Conservation (phyloP, 2,113 vertebrate species). For the Oncorhynchus mykiss region DNA sequence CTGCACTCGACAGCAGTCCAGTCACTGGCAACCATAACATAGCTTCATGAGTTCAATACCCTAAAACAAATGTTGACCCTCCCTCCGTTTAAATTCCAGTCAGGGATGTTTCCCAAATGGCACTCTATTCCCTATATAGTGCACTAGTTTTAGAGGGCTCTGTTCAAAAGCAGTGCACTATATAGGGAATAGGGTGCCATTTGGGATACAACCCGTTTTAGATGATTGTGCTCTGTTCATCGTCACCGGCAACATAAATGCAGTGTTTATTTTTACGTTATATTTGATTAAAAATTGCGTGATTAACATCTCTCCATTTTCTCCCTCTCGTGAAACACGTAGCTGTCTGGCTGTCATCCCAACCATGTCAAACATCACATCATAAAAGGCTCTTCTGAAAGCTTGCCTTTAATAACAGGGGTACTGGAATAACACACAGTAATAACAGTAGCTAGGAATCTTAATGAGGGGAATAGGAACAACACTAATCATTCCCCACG, state of each 20-base stretch:
- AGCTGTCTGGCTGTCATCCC: constrained; percentile 13
- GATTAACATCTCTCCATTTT: neutral
- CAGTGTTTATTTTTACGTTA: constrained; percentile 1
- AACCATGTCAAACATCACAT: constrained; percentile 23
- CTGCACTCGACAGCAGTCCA: constrained; percentile 29
- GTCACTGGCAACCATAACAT: neutral
- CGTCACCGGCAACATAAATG: constrained; percentile 21
- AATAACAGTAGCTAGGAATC: constrained; percentile 20
- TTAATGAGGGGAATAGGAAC: constrained; percentile 44
- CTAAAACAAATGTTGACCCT: constrained; percentile 14
- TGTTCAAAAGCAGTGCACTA: too few species aligned
- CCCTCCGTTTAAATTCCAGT: constrained; percentile 13
- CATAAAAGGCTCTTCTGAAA: constrained; percentile 6
- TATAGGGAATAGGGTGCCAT: neutral
- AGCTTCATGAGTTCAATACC: constrained; percentile 7
- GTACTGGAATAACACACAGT: neutral
- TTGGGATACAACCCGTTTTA: too few species aligned
- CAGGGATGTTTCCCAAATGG: neutral
- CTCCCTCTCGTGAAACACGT: constrained; percentile 12
- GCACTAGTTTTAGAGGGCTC: too few species aligned
- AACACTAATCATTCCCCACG: constrained; percentile 48
- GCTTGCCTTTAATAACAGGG: constrained; percentile 5
- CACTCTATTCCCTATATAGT: too few species aligned
- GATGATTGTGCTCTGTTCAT: constrained; percentile 37
- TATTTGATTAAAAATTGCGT: constrained; percentile 15